Percentiles rank a stretch among this genome's conserved stretches.
Evolutionary conservation across 2,888 invertebrate genomes (phyloP).

Genomic region (Lycia hirtaria): DNA sequence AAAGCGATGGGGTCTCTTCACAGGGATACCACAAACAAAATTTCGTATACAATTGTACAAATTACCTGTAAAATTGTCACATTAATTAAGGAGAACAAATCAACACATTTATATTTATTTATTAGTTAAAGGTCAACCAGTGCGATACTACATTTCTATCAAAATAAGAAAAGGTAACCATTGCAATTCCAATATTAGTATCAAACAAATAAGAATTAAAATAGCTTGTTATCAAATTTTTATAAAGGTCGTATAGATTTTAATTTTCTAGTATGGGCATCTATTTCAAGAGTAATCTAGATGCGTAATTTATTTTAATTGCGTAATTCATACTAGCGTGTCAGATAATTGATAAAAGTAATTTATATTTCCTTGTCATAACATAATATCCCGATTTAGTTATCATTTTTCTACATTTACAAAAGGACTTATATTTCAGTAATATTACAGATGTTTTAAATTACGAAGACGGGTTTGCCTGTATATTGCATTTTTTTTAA

Average conservation of each 20-base stretch:
- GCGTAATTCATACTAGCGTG: constrained; percentile 2
- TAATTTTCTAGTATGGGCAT: too few species aligned
- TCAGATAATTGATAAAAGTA: background rate
- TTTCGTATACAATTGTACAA: constrained; percentile 39
- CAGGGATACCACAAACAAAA: constrained; percentile 54
- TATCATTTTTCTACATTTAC: too few species aligned
- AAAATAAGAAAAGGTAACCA: background rate
- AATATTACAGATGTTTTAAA: too few species aligned
- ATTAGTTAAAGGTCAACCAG: constrained; percentile 35
- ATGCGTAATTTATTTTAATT: constrained; percentile 7
- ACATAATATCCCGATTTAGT: background rate
- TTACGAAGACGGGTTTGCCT: too few species aligned
- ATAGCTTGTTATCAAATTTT: background rate
- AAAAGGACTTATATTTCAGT: too few species aligned
- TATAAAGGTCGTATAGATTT: background rate
- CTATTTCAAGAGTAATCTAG: background rate
- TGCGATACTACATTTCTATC: background rate
- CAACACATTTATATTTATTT: background rate
- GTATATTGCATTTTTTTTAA: too few species aligned
- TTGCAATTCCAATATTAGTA: background rate
- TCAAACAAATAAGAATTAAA: background rate
- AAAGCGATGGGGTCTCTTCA: constrained; percentile 72
- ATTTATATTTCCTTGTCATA: background rate
- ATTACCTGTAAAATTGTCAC: constrained; percentile 70
- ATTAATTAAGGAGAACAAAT: constrained; percentile 32